Conservation (phyloP, 2,888 invertebrate genomes). For the Lymantria monacha region DNA sequence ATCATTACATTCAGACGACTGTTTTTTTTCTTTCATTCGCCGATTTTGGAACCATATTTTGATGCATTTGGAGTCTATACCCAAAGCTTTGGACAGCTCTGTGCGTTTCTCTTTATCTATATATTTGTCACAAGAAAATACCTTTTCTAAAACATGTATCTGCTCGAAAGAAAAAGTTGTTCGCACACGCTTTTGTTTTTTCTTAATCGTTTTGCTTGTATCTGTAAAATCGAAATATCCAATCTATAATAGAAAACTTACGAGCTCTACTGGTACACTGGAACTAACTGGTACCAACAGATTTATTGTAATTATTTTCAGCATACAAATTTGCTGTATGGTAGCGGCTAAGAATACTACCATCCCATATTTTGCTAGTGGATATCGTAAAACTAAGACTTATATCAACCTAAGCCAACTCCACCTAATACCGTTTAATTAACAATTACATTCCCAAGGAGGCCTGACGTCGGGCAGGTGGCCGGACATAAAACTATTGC, state of each 20-base stretch:
- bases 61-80: constrained; percentile 86
- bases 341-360: too few species aligned
- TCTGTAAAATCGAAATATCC: constrained; percentile 13
- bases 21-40: constrained; percentile 87
- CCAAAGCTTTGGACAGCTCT: constrained; percentile 83
- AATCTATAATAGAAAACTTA: too few species aligned
- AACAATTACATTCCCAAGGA: too few species aligned
- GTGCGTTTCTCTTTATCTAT: constrained; percentile 84
- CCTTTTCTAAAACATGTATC: constrained; percentile 83
- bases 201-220: constrained; percentile 48
- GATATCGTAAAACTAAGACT: too few species aligned
- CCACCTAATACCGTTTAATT: too few species aligned
- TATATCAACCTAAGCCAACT: too few species aligned
- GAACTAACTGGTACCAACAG: too few species aligned
- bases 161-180: constrained; percentile 89
- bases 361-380: too few species aligned
- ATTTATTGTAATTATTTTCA: too few species aligned
- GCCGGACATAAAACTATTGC: too few species aligned
- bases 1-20: constrained; percentile 41
- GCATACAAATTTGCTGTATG: too few species aligned
- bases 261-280: neutral
- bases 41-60: constrained; percentile 94
- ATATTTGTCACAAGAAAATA: constrained; percentile 79
- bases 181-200: constrained; percentile 83
- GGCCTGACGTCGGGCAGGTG: too few species aligned